Percentiles rank a stretch among this genome's conserved stretches.
Conservation (phyloP, 2,888 invertebrate species). For the Camponotus fellah region DNA sequence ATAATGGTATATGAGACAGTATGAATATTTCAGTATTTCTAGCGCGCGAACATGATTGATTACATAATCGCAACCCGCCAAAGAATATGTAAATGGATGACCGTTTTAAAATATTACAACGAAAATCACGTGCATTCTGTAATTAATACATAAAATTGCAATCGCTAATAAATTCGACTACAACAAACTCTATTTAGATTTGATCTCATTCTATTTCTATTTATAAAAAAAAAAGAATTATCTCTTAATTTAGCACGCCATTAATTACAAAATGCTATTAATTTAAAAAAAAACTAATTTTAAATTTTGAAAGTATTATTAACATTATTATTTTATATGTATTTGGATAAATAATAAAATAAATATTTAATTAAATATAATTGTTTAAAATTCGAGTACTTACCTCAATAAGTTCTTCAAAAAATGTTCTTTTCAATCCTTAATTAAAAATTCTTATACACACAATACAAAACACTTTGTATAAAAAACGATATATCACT, state of each 20-base stretch:
- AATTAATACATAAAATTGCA: background rate
- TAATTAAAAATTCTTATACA: background rate
- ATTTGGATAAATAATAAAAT: conserved; percentile 5
- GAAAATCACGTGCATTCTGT: background rate
- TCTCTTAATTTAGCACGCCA: conserved; percentile 32
- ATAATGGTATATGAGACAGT: background rate
- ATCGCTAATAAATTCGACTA: conserved; percentile 14
- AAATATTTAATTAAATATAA: background rate
- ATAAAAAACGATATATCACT: background rate
- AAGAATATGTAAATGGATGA: conserved; percentile 17
- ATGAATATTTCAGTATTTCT: conserved; percentile 4
- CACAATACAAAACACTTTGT: background rate
- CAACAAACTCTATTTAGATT: background rate
- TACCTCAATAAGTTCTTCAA: conserved; percentile 5
- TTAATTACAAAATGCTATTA: background rate
- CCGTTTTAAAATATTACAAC: conserved; percentile 25
- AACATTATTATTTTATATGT: background rate
- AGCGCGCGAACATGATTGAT: background rate
- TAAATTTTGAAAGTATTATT: background rate
- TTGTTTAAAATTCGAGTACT: conserved; percentile 13
- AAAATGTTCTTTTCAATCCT: background rate
- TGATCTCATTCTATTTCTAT: conserved; percentile 47
- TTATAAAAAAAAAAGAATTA: conserved; percentile 46
- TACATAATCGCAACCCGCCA: conserved; percentile 15
- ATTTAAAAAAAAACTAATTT: conserved; percentile 6